Conservation (phyloP, 1,140 invertebrate genomes). For the Nephotettix cincticeps region DNA sequence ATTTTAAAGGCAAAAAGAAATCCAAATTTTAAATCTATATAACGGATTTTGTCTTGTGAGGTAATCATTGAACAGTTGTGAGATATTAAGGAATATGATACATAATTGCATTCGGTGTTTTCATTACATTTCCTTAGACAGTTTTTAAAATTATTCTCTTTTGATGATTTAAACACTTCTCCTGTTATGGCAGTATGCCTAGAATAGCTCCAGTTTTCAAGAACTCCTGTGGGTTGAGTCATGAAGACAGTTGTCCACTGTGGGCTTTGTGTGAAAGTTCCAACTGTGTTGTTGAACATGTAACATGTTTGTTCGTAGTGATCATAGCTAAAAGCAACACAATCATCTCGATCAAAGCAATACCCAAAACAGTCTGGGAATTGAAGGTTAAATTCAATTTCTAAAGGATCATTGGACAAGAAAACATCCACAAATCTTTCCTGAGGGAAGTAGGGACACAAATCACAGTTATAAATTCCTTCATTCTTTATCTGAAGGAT, state of each 20-base stretch:
- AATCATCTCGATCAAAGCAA: constrained; percentile 8
- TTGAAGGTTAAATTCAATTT: not conserved
- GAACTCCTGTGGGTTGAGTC: not conserved
- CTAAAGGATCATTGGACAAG: constrained; percentile 1
- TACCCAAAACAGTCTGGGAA: constrained; percentile 20
- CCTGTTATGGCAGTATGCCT: not conserved
- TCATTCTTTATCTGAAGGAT: constrained; percentile 23
- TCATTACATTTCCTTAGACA: constrained; percentile 9
- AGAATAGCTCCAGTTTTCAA: not conserved
- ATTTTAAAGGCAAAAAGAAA: constrained; percentile 15
- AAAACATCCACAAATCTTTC: constrained; percentile 3
- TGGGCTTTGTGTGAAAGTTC: not conserved
- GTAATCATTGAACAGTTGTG: not conserved
- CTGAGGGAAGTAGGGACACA: constrained; percentile 25
- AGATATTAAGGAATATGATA: not conserved
- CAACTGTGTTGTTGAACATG: constrained; percentile 15
- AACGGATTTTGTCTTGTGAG: constrained; percentile 3
- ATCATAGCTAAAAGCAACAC: constrained; percentile 23
- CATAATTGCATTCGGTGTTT: not conserved
- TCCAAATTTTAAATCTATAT: constrained; percentile 19
- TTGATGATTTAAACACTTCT: not conserved
- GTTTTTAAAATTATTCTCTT: not conserved
- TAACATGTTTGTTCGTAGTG: constrained; percentile 3
- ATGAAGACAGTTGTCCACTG: not conserved
- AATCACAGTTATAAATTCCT: constrained; percentile 24